Base-by-base conservation (phyloP, 2,113 vertebrate genomes). In the Rhagologus leucostigma region DNA sequence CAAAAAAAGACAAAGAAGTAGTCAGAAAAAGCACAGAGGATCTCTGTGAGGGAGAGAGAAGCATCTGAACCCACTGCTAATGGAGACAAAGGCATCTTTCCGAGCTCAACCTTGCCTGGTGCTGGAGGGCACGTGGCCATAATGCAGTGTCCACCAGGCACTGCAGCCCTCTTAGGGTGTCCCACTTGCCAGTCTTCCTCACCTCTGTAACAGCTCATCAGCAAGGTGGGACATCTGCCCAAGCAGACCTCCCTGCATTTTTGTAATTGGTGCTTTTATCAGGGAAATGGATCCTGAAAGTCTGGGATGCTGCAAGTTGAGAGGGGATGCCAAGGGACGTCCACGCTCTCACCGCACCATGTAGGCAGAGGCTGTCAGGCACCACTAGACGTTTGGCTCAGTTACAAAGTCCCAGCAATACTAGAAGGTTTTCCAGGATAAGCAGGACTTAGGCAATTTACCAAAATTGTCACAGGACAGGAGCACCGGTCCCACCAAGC, bases 261-360 rank as follows among this genome's bases (percentile, higher is more conserved):
- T 17, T 50, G 9, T 35, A 33, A 37, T 0, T 32, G 27, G 11
- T 2, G 2, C 4, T 68, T 75, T 3, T 60, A 13, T 15, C 10
- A 67, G 42, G 39, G 27, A 79, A 79, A 79, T 9, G 17, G 70
- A 11, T 59, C 15, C 17, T 37, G 18, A 19, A 46, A 75, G 13
- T 64, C 32, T 63, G 70, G 64, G 57, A 21, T 2, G 1, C 39
- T 52, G 26, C 1, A 13, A 30, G n/a, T 10, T 70, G 47, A n/a
- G 1, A 1, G 9, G 5, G 1, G 26, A 20, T 64, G 53, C 30
- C 0, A 0, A 64, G 24, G 35, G 11, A 6, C 2, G 0, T 15
- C 56, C 33, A 11, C 3, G 2, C 4, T 82, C 8, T 60, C n/a
- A 49, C 2, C 16, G 37, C 4, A 2, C 8, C 12, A 5, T 0